Percentiles rank a stretch among this genome's conserved stretches.
These are phyloP conservation scores for Alexandromys fortis DNA, from an alignment of 2,113 vertebrate species.

Conservation along the genomic window DNA sequence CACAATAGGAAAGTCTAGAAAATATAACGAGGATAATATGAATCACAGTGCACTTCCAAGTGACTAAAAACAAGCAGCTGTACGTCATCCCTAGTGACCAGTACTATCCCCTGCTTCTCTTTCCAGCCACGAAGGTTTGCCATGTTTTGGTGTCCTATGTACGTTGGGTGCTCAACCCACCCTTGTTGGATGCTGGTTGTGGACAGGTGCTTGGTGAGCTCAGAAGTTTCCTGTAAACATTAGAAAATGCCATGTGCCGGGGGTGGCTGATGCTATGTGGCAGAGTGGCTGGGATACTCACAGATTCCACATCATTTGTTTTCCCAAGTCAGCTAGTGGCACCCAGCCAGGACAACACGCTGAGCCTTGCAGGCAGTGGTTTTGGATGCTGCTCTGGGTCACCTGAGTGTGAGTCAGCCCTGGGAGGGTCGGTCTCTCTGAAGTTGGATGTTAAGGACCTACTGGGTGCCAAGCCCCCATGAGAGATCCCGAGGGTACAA, in stretches of 20 bases:
- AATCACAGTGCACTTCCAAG: not conserved
- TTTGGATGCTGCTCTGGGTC: not conserved
- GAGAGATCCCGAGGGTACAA: not conserved
- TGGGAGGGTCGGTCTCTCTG: not conserved
- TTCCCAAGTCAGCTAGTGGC: slow-evolving; percentile 2
- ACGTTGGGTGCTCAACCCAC: not conserved
- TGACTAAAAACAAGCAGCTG: slow-evolving; percentile 11
- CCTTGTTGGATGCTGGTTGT: not conserved
- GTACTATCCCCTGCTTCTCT: not conserved
- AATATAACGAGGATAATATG: not conserved
- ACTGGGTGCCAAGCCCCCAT: not conserved
- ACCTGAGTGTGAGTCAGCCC: not conserved
- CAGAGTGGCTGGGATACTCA: not conserved
- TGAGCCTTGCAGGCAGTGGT: slow-evolving; percentile 5
- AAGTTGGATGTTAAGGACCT: not conserved
- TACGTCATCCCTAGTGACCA: not conserved
- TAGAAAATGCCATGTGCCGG: not conserved
- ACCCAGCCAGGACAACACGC: not conserved
- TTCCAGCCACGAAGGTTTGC: not conserved
- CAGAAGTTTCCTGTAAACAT: not conserved
- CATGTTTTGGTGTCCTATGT: not conserved
- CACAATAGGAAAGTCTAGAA: not conserved
- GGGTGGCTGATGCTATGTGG: not conserved
- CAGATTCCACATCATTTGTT: not conserved
- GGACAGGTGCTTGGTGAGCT: not conserved